Conservation (phyloP, 2,113 vertebrate species). For the Poeciliopsis turrubarensis region DNA sequence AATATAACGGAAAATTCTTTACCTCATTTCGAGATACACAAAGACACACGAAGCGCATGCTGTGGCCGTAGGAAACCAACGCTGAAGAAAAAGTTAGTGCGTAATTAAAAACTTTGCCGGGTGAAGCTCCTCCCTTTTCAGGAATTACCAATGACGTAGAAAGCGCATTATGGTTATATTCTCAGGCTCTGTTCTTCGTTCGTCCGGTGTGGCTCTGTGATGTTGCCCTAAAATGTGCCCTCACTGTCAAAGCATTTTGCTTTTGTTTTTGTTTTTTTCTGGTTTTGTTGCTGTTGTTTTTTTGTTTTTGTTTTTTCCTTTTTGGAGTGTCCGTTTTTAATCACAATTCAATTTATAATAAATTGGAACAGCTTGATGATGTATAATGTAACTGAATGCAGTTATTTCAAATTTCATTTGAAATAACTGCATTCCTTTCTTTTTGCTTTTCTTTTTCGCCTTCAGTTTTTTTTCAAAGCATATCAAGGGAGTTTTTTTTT, state of each 20-base stretch:
- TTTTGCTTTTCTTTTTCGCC: neutral
- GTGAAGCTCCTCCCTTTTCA: slow-evolving; percentile 26
- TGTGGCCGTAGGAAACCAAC: neutral
- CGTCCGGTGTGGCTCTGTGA: too few relatives aligned
- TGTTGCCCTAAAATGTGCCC: too few relatives aligned
- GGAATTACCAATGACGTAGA: slow-evolving; percentile 21
- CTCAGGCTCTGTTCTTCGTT: neutral
- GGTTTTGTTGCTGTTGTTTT: too few relatives aligned
- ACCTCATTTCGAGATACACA: slow-evolving; percentile 39
- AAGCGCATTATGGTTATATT: neutral
- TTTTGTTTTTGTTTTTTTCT: too few relatives aligned
- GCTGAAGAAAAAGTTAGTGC: neutral
- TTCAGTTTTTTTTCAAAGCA: neutral
- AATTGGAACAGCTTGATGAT: too few relatives aligned
- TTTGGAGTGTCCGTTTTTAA: too few relatives aligned
- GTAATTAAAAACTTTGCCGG: neutral
- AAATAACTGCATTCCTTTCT: too few relatives aligned
- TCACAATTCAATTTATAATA: too few relatives aligned
- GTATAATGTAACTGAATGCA: too few relatives aligned
- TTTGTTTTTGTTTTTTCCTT: too few relatives aligned
- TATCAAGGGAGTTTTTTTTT: neutral
- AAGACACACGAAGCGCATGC: slow-evolving; percentile 6
- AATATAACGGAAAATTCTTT: neutral
- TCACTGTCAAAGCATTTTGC: too few relatives aligned
- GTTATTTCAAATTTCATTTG: too few relatives aligned